Percentiles rank a stretch among this genome's conserved stretches.
Evolutionary conservation across 2,113 vertebrate species (phyloP).

Genomic region (Albula goreensis): DNA sequence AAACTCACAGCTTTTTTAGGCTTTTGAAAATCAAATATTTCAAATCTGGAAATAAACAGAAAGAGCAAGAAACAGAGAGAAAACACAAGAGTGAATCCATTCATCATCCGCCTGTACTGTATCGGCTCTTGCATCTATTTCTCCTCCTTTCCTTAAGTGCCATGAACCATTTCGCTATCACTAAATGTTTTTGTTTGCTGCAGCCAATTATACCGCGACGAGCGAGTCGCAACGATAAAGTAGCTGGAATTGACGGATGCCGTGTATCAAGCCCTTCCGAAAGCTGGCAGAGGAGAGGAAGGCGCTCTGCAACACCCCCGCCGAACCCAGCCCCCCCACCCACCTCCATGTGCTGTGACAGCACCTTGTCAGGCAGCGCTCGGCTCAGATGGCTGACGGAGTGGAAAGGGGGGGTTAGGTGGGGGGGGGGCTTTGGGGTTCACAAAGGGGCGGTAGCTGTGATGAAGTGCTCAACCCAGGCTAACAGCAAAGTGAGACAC

Average conservation of each 20-base stretch:
- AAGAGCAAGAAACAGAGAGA: background rate
- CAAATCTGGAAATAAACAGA: background rate
- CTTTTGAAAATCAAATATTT: background rate
- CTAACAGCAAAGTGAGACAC: background rate
- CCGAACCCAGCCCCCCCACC: background rate
- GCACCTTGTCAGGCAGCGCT: background rate
- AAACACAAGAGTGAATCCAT: background rate
- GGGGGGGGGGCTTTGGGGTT: background rate
- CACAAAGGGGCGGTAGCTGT: background rate
- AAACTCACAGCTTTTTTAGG: background rate
- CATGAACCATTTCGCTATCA: background rate
- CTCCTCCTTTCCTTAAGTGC: too few species aligned
- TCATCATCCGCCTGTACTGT: background rate
- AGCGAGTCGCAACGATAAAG: background rate
- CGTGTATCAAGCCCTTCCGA: background rate
- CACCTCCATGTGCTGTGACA: background rate
- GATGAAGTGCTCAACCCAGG: constrained; percentile 23
- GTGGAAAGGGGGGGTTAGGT: too few species aligned
- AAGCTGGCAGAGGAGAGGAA: background rate
- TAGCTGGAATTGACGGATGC: background rate
- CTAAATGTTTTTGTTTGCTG: background rate
- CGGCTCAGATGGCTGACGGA: background rate
- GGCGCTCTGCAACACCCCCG: background rate
- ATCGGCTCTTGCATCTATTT: too few species aligned
- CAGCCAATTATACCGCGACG: background rate